Evolutionary conservation across 2,888 invertebrate species (phyloP).

Genomic region (Lasioglossum oenotherae): DNA sequence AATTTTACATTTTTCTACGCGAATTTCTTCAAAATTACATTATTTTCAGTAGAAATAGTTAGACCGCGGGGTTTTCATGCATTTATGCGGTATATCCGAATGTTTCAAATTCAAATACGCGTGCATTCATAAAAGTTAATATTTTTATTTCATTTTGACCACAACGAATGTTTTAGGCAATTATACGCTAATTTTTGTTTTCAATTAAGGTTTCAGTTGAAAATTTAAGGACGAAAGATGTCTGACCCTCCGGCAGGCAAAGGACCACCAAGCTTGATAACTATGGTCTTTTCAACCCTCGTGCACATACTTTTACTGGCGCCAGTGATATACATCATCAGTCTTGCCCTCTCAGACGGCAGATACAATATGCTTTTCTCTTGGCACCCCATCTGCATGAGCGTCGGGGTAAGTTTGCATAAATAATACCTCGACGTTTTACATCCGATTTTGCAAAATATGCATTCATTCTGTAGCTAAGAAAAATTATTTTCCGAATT

Average conservation of each 20-base stretch:
- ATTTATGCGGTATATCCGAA: no score
- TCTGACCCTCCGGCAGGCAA: slow-evolving; percentile 68
- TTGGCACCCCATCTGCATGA: slow-evolving; percentile 82
- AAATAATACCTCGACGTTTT: not conserved
- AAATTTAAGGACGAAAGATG: slow-evolving; percentile 58
- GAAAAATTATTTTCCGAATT: no score
- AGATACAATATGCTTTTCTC: slow-evolving; percentile 73
- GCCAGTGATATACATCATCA: slow-evolving; percentile 80
- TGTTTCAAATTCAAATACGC: no score
- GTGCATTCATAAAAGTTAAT: no score
- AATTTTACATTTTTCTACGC: not conserved
- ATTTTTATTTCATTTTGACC: not conserved
- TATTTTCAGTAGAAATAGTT: no score
- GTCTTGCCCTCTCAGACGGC: slow-evolving; percentile 68
- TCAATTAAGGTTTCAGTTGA: not conserved
- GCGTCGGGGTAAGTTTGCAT: slow-evolving; percentile 77
- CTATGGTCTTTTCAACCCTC: slow-evolving; percentile 69
- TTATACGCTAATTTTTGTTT: no score
- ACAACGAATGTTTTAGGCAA: not conserved
- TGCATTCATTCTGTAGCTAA: not conserved
- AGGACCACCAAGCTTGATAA: slow-evolving; percentile 71
- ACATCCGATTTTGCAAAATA: not conserved
- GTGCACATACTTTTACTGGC: slow-evolving; percentile 77
- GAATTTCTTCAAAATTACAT: not conserved
- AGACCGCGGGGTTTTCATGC: no score